Base-by-base conservation (phyloP, 2,797 vertebrate species). In the Helostoma temminkii region DNA sequence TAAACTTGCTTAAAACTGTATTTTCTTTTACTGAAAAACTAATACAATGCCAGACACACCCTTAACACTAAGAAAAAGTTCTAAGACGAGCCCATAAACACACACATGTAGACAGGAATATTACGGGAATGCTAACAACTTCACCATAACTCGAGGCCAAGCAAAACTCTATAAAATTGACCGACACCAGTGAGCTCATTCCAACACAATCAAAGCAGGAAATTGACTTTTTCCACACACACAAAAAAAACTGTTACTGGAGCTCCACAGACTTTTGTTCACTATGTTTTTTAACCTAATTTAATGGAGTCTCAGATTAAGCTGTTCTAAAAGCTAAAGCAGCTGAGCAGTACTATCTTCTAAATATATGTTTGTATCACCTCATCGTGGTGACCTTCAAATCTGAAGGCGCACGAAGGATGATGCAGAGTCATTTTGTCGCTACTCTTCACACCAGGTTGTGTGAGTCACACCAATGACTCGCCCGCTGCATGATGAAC, bases 391-490 rank as follows among this genome's bases (percentile, higher is more conserved):
- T 30, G 53, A 65, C 68, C 52, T 80, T 74, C 48, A 76, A 37
- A 59, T 47, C 47, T 19, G 14, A 54, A 15, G 12, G 32, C 58
- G 59, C 47, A 21, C 54, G 53, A 53, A 43, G 34, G 61, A 72
- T 39, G 53, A 82, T 45, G 46, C 45, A 39, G 14, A 18, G n/a
- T 14, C 0, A 25, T 55, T 50, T 26, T 50, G 15, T 19, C 72
- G 50, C 30, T 15, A 47, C 19, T 50, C 26, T 22, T 41, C 59
- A 48, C 26, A 77, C 24, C 30, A 46, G 49, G 53, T 58, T 7
- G 71, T 81, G 78, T 90, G 87, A 90, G 58, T 90, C 83, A 89
- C 56, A 56, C 10, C 42, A 10, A 32, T 76, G 80, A 73, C 43
- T 60, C 37, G 42, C 21, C 10, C 24, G n/a, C 48, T 16, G 16